Evolutionary conservation across 2,113 vertebrate genomes (phyloP).

Genomic region (Myiopsitta monachus): DNA sequence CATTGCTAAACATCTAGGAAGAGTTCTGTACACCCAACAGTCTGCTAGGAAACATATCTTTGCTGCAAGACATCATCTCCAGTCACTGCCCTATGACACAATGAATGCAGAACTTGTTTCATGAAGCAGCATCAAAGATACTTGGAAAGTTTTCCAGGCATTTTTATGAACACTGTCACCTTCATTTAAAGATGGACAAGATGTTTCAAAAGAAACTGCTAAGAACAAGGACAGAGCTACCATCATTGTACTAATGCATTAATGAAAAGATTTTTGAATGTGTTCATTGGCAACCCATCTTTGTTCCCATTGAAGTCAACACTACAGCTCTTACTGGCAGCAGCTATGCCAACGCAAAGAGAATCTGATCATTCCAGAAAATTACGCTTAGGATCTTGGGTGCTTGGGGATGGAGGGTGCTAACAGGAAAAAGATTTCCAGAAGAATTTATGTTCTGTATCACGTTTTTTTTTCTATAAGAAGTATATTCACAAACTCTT

Average conservation of each 20-base stretch:
- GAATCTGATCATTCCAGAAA: neutral
- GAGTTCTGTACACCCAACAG: neutral
- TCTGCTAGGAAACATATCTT: neutral
- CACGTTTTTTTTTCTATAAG: neutral
- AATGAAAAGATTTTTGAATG: neutral
- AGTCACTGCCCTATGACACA: neutral
- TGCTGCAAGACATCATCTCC: neutral
- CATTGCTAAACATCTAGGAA: neutral
- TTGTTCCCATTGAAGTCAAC: neutral
- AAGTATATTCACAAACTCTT: neutral
- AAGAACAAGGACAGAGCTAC: neutral
- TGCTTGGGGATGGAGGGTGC: neutral
- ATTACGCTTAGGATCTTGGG: neutral
- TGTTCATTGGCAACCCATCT: neutral
- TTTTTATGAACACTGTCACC: neutral
- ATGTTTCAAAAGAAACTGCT: neutral
- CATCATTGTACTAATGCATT: neutral
- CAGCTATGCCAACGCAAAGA: neutral
- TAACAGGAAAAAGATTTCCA: neutral
- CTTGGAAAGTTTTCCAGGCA: neutral
- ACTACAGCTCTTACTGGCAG: neutral
- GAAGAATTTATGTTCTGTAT: neutral
- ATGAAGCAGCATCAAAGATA: neutral
- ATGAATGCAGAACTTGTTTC: neutral
- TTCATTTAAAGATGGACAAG: neutral